phyloP scores from a whole-genome alignment of 1,140 invertebrate genomes.

The Caenorhabditis brenneri region DNA sequence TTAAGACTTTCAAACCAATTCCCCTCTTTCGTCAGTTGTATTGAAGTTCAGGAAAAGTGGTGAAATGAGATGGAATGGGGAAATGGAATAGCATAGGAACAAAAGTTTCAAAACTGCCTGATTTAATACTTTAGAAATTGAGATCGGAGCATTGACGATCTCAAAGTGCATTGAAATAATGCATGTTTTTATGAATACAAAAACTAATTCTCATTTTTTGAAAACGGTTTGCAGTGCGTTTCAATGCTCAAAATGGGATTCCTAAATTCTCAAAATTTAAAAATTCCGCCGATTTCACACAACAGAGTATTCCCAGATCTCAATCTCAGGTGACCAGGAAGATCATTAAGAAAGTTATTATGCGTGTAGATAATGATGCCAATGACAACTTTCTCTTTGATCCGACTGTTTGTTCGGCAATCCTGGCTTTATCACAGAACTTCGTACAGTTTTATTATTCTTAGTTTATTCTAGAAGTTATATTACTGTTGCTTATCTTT shows the following conservation, averaged over 20 bases:
- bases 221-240: no score
- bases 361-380: not conserved
- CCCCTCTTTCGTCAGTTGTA: no score
- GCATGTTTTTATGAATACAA: no score
- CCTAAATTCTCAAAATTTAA: no score
- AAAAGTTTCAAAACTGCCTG: no score
- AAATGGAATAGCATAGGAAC: not conserved
- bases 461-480: not conserved
- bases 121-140: no score
- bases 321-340: not conserved
- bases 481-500: no score
- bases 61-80: not conserved
- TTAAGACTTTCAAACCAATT: conserved; percentile 14
- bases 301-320: conserved; percentile 15
- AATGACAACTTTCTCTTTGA: conserved; percentile 27
- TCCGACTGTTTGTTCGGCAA: conserved; percentile 27
- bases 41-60: not conserved
- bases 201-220: no score
- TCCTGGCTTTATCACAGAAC: conserved; percentile 10
- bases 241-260: no score
- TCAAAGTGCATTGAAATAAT: no score
- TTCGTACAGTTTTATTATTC: not conserved
- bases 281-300: no score
- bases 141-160: no score
- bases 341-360: conserved; percentile 11